Percentiles rank a stretch among this genome's conserved stretches.
Evolutionary conservation across 2,797 vertebrate genomes (phyloP).

Genomic region (Melanotaenia maccullochi): DNA sequence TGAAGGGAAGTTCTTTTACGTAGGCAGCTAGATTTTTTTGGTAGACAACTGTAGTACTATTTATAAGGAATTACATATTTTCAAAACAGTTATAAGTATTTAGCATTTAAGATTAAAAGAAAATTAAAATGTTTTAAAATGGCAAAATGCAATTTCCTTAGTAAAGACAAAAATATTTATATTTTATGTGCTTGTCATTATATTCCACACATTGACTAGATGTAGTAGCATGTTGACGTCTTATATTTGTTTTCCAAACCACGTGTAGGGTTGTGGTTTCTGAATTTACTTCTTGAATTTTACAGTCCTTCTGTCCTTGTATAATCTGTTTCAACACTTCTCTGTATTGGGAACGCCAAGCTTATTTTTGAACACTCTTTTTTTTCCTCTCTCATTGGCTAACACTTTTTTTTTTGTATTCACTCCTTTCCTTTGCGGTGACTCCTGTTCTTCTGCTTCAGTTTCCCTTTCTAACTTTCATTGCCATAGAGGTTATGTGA

Average conservation of each 20-base stretch:
- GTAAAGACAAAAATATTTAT: conserved; percentile 3
- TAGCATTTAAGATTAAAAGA: background rate
- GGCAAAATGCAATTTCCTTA: background rate
- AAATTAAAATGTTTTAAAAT: background rate
- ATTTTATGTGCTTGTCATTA: no score
- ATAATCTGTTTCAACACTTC: no score
- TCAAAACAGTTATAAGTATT: background rate
- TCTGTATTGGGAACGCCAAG: no score
- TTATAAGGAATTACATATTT: background rate
- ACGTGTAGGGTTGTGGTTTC: no score
- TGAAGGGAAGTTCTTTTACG: conserved; percentile 54
- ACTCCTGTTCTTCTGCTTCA: conserved; percentile 25
- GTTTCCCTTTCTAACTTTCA: conserved; percentile 34
- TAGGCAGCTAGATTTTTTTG: conserved; percentile 44
- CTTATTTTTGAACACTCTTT: background rate
- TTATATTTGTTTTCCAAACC: background rate
- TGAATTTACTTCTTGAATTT: no score
- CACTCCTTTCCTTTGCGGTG: conserved; percentile 21
- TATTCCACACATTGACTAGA: no score
- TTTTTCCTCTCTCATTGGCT: background rate
- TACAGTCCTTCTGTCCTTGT: no score
- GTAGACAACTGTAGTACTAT: conserved; percentile 26
- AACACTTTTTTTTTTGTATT: conserved; percentile 16
- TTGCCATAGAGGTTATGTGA: conserved; percentile 14
- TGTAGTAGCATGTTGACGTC: no score